phyloP scores from a whole-genome alignment of 2,888 invertebrate species.

The Aproaerema taeniolella region DNA sequence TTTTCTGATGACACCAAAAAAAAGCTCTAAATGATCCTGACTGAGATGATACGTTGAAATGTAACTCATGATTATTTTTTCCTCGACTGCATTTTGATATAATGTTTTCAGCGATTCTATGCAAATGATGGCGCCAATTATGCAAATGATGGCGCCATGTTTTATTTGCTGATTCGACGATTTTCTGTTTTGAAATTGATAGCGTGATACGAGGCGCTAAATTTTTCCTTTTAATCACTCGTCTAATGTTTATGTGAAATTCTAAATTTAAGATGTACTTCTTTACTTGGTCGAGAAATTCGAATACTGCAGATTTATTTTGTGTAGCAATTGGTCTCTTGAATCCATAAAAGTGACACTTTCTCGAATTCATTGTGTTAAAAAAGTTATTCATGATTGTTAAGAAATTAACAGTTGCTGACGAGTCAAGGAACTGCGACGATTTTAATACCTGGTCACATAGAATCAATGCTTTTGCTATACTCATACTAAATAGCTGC shows the following conservation, averaged over 20 bases:
- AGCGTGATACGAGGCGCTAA: not conserved
- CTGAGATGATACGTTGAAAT: slow-evolving; percentile 20
- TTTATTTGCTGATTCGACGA: not conserved
- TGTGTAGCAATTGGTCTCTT: slow-evolving; percentile 9
- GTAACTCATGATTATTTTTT: not conserved
- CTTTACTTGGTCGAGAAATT: not conserved
- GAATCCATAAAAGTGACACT: slow-evolving; percentile 5
- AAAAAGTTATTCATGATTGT: slow-evolving; percentile 13
- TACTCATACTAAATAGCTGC: slow-evolving; percentile 13
- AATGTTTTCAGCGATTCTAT: not conserved
- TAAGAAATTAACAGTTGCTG: slow-evolving; percentile 17
- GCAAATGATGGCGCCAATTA: not conserved
- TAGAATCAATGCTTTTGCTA: slow-evolving; percentile 11
- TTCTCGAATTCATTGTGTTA: slow-evolving; percentile 14
- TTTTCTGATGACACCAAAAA: slow-evolving; percentile 16
- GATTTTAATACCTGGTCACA: slow-evolving; percentile 2
- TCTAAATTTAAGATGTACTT: not conserved
- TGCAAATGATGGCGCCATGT: slow-evolving; percentile 1
- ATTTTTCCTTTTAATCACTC: slow-evolving; percentile 1
- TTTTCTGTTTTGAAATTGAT: slow-evolving; percentile 1
- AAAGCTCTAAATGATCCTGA: slow-evolving; percentile 19
- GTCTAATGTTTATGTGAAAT: slow-evolving; percentile 1
- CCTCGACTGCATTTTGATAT: slow-evolving; percentile 6
- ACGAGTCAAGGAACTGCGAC: slow-evolving; percentile 7
- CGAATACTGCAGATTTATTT: not conserved